Conservation (phyloP, 2,113 vertebrate species). For the Todiramphus chloris region DNA sequence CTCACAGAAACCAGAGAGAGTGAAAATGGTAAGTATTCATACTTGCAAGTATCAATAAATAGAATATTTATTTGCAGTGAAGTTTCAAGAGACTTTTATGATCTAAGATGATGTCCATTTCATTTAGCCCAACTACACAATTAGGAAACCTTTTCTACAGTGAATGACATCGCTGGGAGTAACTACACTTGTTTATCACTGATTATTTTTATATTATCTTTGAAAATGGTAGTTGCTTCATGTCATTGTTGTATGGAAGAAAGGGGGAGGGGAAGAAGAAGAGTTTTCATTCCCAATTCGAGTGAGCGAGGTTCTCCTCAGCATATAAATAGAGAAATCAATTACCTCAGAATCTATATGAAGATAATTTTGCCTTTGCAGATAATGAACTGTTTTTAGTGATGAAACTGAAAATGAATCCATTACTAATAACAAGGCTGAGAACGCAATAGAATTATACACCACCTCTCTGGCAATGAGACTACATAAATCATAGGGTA, state of each 20-base stretch:
- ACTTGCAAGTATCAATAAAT: background rate
- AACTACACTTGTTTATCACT: background rate
- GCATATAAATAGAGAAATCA: slow-evolving; percentile 50
- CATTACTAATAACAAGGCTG: slow-evolving; percentile 59
- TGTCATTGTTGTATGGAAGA: background rate
- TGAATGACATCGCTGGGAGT: background rate
- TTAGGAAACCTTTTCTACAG: background rate
- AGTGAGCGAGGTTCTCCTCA: background rate
- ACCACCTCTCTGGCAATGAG: background rate
- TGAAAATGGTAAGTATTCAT: background rate
- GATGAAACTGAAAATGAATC: slow-evolving; percentile 58
- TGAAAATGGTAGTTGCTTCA: background rate
- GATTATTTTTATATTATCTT: background rate
- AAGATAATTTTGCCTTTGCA: slow-evolving; percentile 51
- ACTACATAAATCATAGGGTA: slow-evolving; percentile 28
- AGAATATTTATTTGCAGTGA: background rate
- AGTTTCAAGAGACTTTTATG: background rate
- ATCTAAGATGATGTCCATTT: background rate
- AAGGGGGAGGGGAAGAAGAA: background rate
- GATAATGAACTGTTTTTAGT: slow-evolving; percentile 53
- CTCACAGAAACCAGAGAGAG: background rate
- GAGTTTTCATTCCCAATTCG: background rate
- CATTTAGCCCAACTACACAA: background rate
- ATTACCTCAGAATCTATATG: slow-evolving; percentile 47
- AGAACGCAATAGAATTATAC: slow-evolving; percentile 33